Evolutionary conservation across 2,888 invertebrate genomes (phyloP), one percentile per base, ranked within the genome.

Genomic region (Cantharis flavilabris): DNA sequence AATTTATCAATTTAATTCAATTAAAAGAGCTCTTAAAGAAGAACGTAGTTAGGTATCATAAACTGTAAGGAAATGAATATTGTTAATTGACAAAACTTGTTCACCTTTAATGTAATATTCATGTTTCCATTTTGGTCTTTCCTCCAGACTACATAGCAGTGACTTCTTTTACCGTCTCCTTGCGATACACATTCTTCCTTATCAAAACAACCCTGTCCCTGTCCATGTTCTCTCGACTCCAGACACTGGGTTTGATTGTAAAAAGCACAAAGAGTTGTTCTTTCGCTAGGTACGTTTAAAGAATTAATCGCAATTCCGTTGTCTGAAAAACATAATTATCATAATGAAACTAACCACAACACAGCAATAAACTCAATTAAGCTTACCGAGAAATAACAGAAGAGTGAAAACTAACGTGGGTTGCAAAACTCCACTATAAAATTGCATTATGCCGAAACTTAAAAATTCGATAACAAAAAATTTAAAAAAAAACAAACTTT

Each of bases 61-160:
- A 33, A 49, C 7, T 49, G n/a, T n/a, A 49, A 49, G 49, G 49
- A 49, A 49, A 49, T 49, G 49, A 49, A 49, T 20, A 20, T n/a
- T 49, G 49, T 49, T 13, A 49, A 49, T 49, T 49, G 49, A 13
- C 5, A 49, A 49, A 49, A 49, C 49, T 49, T 49, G n/a, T 18
- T 28, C 10, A 88, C 87, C 85, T 88, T 87, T 78, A 88, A 84
- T 49, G 86, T 83, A 9, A 88, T 84, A 76, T 85, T 86, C 67
- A 82, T 76, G 11, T 90, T 91, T 85, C 94, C 93, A 62, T 93
- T 93, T 83, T 91, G 92, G 83, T 91, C 91, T 62, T 90, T 92
- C 76, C 92, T 91, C 97, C 97, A 97, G 0, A 97, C 87, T 0
- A 94, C 95, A 87, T 94, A 96, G 87, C 97, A 97, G 84, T 95